Evolutionary conservation across 2,113 vertebrate species (phyloP).

Genomic region (Lamprologus sp.): DNA sequence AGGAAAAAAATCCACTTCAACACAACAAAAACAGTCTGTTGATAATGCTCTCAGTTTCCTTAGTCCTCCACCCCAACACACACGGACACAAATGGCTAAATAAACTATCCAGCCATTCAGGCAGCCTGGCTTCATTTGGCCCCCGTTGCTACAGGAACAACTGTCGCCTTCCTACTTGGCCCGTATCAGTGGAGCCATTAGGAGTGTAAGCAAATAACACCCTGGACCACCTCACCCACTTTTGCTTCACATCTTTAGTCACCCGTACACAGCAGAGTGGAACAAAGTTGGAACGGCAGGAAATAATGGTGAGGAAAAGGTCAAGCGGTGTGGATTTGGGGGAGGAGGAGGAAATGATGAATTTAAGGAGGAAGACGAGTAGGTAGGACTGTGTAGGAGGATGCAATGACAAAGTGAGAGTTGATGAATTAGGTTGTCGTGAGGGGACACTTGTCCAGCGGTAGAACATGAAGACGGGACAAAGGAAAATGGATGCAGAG

Average conservation of each 20-base stretch:
- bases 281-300: neutral
- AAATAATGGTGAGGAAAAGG: neutral
- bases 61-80: neutral
- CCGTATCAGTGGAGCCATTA: slow-evolving; percentile 41
- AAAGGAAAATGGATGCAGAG: neutral
- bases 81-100: neutral
- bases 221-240: neutral
- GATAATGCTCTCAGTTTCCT: slow-evolving; percentile 43
- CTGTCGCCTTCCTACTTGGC: slow-evolving; percentile 61
- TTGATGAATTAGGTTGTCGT: neutral
- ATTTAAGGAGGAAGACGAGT: neutral
- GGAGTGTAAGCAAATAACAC: slow-evolving; percentile 40
- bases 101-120: slow-evolving; percentile 31
- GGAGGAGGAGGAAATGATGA: neutral
- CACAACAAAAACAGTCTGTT: slow-evolving; percentile 36
- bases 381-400: neutral
- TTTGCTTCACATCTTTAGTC: neutral
- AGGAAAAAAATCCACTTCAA: neutral
- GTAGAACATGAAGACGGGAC: neutral
- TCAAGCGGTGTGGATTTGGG: neutral
- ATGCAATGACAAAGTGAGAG: neutral
- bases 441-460: neutral
- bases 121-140: slow-evolving; percentile 49
- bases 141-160: slow-evolving; percentile 37
- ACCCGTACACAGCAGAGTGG: neutral